phyloP scores from a whole-genome alignment of 1,140 invertebrate species.

The Augochlora pura region DNA sequence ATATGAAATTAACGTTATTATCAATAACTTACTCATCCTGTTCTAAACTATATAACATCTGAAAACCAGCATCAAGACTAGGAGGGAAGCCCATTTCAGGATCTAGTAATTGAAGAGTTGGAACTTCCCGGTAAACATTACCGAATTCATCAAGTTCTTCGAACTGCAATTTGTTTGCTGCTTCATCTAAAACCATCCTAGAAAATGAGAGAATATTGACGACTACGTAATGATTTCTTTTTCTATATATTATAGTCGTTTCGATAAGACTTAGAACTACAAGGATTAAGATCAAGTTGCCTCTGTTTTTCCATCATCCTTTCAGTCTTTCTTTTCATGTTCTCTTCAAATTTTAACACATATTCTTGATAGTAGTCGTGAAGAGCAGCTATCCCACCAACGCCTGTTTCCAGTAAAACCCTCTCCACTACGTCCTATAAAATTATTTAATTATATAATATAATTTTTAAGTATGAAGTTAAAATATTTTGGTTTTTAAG shows the following conservation, averaged over 20 bases:
- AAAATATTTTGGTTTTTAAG: not conserved
- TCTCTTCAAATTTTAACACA: slow-evolving; percentile 79
- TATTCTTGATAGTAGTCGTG: slow-evolving; percentile 82
- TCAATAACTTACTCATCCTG: slow-evolving; percentile 76
- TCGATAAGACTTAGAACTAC: slow-evolving; percentile 66
- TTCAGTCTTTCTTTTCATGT: slow-evolving; percentile 77
- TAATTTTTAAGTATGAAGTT: not conserved
- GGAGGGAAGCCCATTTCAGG: slow-evolving; percentile 78
- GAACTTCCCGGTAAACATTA: slow-evolving; percentile 76
- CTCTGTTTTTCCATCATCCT: slow-evolving; percentile 79
- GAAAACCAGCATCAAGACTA: slow-evolving; percentile 80
- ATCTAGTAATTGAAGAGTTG: slow-evolving; percentile 78
- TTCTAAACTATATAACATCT: slow-evolving; percentile 80
- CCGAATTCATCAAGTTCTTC: slow-evolving; percentile 76
- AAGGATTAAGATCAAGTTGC: slow-evolving; percentile 73
- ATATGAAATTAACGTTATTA: not conserved
- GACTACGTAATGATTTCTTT: not conserved
- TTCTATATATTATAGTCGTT: not conserved
- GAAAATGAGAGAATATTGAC: slow-evolving; percentile 30
- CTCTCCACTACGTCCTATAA: slow-evolving; percentile 81
- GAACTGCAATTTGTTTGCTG: slow-evolving; percentile 74
- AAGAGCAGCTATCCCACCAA: slow-evolving; percentile 79
- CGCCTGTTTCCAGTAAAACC: slow-evolving; percentile 81
- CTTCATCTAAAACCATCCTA: slow-evolving; percentile 76
- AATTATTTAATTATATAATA: slow-evolving; percentile 36